Conservation (phyloP, 23 tunicate species). For the Styela plicata region DNA sequence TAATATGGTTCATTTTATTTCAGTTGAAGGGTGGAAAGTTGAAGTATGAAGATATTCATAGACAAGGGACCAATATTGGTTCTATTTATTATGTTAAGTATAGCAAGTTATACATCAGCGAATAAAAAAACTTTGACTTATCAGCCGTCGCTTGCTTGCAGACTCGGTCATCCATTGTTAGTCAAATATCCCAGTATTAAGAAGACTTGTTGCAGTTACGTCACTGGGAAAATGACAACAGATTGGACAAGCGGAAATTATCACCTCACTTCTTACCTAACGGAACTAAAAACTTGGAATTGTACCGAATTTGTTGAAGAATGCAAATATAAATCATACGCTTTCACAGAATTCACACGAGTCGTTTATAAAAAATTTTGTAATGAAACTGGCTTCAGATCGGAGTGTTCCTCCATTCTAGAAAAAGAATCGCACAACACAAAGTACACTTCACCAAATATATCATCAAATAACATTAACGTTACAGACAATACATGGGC, state of each 20-base stretch:
- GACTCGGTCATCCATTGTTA: not conserved
- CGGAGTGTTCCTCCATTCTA: not conserved
- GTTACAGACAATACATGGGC: not conserved
- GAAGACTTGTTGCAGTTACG: not conserved
- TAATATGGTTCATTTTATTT: no score
- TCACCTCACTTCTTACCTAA: slow-evolving; percentile 4
- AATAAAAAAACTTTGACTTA: not conserved
- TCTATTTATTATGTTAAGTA: no score
- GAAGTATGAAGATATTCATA: no score
- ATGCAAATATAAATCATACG: slow-evolving; percentile 8
- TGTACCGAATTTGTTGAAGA: slow-evolving; percentile 3
- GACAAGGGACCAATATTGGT: no score
- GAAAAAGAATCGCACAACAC: not conserved
- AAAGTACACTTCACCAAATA: not conserved
- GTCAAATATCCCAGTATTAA: not conserved
- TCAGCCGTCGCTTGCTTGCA: not conserved
- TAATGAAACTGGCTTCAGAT: slow-evolving; percentile 2
- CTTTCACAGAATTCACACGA: not conserved
- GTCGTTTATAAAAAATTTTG: slow-evolving; percentile 17
- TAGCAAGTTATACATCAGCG: not conserved
- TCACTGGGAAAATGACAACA: not conserved
- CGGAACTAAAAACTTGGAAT: slow-evolving; percentile 4
- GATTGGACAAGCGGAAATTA: not conserved
- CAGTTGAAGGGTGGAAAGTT: no score
- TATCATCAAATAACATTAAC: no score